Evolutionary conservation across 2,888 invertebrate species (phyloP).

Genomic region (Cylloceria caligata): DNA sequence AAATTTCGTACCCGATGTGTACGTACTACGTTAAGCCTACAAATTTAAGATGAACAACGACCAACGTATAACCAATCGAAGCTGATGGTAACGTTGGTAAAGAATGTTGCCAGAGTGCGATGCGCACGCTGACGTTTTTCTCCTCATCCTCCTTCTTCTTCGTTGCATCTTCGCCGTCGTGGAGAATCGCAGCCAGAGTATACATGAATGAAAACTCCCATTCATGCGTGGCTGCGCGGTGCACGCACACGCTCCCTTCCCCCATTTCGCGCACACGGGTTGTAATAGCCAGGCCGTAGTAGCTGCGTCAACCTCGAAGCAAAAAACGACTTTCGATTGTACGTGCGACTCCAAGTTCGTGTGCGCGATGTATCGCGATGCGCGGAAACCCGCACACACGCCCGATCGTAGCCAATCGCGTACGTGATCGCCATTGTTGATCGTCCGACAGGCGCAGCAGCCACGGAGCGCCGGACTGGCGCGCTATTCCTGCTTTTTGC

Average conservation of each 20-base stretch:
- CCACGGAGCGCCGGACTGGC: slow-evolving; percentile 73
- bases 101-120: slow-evolving; percentile 16
- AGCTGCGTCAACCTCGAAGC: slow-evolving; percentile 30
- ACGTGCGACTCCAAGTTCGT: slow-evolving; percentile 4
- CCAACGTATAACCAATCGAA: slow-evolving; percentile 14
- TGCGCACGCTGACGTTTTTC: slow-evolving; percentile 31
- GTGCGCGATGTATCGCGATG: slow-evolving; percentile 40
- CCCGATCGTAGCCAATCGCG: slow-evolving; percentile 60
- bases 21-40: neutral
- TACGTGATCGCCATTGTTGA: slow-evolving; percentile 81
- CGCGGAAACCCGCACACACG: slow-evolving; percentile 43
- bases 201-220: slow-evolving; percentile 78
- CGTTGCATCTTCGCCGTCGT: slow-evolving; percentile 26
- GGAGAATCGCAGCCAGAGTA: slow-evolving; percentile 47
- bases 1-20: no score
- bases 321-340: slow-evolving; percentile 56
- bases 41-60: slow-evolving; percentile 33
- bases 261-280: slow-evolving; percentile 45
- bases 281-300: slow-evolving; percentile 21
- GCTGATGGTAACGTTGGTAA: slow-evolving; percentile 37
- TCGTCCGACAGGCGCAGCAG: slow-evolving; percentile 63
- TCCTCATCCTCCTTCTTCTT: slow-evolving; percentile 29
- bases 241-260: slow-evolving; percentile 62
- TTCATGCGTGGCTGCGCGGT: slow-evolving; percentile 74
- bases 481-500: slow-evolving; percentile 77